These are phyloP conservation scores for Drosophila planitibia DNA, from an alignment of 2,888 invertebrate genomes.

Conservation along the genomic window DNA sequence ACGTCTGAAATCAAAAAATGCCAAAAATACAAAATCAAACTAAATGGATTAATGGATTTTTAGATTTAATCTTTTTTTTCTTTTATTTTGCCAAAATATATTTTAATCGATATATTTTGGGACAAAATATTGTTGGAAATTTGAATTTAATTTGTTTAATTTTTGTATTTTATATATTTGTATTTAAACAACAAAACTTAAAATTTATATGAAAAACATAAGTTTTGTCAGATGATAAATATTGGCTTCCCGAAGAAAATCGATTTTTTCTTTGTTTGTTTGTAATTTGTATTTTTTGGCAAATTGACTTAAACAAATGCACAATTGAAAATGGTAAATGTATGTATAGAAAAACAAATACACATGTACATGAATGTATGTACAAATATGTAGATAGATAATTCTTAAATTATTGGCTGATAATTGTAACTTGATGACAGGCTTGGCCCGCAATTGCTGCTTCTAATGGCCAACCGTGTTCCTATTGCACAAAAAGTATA, in stretches of 20 bases:
- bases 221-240: neutral
- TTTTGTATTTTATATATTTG: neutral
- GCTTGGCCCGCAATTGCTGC: constrained; percentile 33
- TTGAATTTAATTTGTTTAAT: neutral
- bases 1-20: constrained; percentile 2
- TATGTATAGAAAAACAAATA: constrained; percentile 1
- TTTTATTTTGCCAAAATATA: too few relatives aligned
- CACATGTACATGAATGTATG: constrained; percentile 8
- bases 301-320: constrained; percentile 2
- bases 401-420: constrained; percentile 25
- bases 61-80: neutral
- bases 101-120: too few relatives aligned
- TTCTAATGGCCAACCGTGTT: constrained; percentile 38
- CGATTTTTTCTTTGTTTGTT: neutral
- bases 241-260: neutral
- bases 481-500: constrained; percentile 35
- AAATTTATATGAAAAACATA: neutral
- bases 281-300: constrained; percentile 20
- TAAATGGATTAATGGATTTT: neutral
- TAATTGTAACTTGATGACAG: constrained; percentile 22
- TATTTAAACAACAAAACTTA: neutral
- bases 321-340: constrained; percentile 16
- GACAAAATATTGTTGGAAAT: neutral
- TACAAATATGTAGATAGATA: constrained; percentile 38
- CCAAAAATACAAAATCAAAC: neutral